Base-by-base conservation (phyloP, 2,888 invertebrate genomes). In the Loripinus fragilis region DNA sequence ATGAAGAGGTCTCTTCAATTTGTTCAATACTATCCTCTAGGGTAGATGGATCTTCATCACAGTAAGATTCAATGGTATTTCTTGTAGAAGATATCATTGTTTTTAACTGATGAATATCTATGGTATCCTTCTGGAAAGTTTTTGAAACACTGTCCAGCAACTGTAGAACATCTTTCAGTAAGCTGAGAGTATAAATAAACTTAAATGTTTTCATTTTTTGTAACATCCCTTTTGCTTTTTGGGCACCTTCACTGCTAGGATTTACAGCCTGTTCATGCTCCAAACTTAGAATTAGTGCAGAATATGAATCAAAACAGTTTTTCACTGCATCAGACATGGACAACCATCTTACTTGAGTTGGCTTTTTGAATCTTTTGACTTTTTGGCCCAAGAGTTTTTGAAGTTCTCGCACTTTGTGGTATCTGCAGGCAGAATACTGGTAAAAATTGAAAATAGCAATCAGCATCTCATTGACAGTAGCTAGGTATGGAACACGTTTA, bases 371-470 rank as follows among this genome's bases (percentile, higher is more conserved):
- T n/a, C 50, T 12, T n/a, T 50, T 50, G 17, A 67, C 72, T 42
- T 71, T 76, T n/a, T n/a, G n/a, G n/a, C n/a, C n/a, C n/a, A n/a
- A n/a, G n/a, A n/a, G n/a, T n/a, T n/a, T n/a, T n/a, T n/a, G n/a
- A n/a, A n/a, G n/a, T n/a, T n/a, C n/a, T n/a, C n/a, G n/a, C n/a
- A n/a, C n/a, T n/a, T n/a, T 73, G 20, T 70, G 35, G 33, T 78
- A 74, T 41, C 78, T 17, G 35, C 41, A 66, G 1, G 71, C 73
- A 66, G 78, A 78, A 30, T n/a, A n/a, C n/a, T n/a, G n/a, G n/a
- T n/a, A n/a, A n/a, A n/a, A n/a, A n/a, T n/a, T n/a, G n/a, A n/a
- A 74, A 5, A 78, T 65, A 2, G 35, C 10, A 50, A 73, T 64
- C 45, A 77, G 45, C 20, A 41, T 73, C 60, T 77, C 73, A 64